These are phyloP conservation scores for Halcyon badia DNA, from an alignment of 2,797 vertebrate species.

Conservation along the genomic window DNA sequence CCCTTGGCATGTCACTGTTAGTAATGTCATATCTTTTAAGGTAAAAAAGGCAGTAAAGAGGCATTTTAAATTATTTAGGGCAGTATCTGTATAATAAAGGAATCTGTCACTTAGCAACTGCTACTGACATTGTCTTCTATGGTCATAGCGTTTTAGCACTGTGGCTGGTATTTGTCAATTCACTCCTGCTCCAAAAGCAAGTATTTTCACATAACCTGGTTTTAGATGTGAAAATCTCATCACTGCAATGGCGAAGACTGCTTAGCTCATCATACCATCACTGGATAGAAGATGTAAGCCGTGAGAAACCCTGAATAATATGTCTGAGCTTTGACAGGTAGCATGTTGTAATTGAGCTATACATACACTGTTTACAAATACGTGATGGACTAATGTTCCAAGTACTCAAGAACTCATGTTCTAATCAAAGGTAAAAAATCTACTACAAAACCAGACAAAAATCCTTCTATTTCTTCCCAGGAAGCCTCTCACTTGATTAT, in stretches of 20 bases:
- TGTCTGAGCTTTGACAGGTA: neutral
- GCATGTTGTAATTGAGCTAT: neutral
- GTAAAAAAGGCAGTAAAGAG: neutral
- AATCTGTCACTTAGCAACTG: conserved; percentile 14
- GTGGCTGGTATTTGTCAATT: neutral
- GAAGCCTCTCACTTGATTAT: neutral
- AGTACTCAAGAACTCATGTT: neutral
- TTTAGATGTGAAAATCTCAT: neutral
- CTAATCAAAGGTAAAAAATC: neutral
- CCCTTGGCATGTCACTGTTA: neutral
- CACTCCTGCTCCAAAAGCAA: neutral
- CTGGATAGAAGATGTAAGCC: neutral
- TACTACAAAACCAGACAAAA: neutral
- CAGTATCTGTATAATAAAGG: neutral
- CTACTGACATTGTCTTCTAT: neutral
- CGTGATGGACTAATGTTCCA: neutral
- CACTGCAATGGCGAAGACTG: neutral
- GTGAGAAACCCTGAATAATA: neutral
- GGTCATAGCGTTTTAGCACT: neutral
- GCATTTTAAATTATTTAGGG: neutral
- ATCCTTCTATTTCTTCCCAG: neutral
- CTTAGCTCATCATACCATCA: neutral
- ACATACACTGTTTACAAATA: neutral
- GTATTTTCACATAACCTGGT: neutral
- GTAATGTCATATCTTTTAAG: neutral